These are phyloP conservation scores for Sarcoramphus papa DNA, from an alignment of 2,797 vertebrate genomes.

Conservation along the genomic window DNA sequence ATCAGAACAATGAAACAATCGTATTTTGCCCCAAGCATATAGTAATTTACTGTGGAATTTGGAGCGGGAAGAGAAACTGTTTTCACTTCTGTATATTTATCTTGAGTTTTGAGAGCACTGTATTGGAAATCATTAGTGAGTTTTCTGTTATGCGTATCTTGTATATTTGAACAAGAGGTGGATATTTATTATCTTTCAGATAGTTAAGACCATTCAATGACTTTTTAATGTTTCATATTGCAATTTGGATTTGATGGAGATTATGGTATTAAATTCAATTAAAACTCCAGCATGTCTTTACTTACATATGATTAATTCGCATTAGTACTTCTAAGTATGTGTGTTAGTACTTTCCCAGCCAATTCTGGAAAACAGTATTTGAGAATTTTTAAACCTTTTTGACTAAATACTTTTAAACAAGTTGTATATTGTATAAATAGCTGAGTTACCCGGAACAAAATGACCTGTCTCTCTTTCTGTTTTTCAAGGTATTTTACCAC, in stretches of 20 bases:
- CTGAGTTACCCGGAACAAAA: not conserved
- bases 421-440: not conserved
- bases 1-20: not conserved
- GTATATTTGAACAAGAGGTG: not conserved
- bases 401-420: not conserved
- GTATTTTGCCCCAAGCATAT: not conserved
- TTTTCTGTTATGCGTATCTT: not conserved
- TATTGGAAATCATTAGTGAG: not conserved
- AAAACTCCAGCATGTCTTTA: not conserved
- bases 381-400: not conserved
- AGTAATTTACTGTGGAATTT: not conserved
- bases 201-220: not conserved
- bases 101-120: not conserved
- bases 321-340: not conserved
- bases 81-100: not conserved
- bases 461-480: not conserved
- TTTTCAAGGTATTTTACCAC: constrained; percentile 82
- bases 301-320: not conserved
- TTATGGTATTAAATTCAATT: not conserved
- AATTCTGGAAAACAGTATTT: not conserved
- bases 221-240: not conserved
- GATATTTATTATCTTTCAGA: not conserved
- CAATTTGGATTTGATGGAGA: not conserved
- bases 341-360: not conserved
- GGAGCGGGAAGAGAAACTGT: not conserved